phyloP scores from a whole-genome alignment of 2,888 invertebrate genomes.

The Corbicula japonica region DNA sequence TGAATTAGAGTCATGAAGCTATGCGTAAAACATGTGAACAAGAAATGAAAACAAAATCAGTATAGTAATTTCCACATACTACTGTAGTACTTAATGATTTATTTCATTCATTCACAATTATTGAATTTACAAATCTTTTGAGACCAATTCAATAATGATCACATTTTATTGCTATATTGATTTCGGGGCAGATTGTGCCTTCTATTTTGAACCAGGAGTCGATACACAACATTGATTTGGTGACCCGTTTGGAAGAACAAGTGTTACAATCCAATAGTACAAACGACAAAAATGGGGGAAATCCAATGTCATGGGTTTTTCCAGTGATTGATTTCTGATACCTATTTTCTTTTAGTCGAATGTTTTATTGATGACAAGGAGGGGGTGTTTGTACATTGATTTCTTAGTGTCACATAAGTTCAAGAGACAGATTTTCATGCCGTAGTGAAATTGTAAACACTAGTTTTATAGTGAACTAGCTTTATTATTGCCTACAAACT shows the following conservation, averaged over 20 bases:
- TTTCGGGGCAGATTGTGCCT: slow-evolving; percentile 34
- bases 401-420: slow-evolving; percentile 23
- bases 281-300: slow-evolving; percentile 14
- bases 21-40: too few species aligned
- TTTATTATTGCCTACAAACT: too few species aligned
- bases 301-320: slow-evolving; percentile 43
- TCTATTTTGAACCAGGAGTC: slow-evolving; percentile 48
- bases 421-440: too few species aligned
- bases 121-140: slow-evolving; percentile 66
- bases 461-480: too few species aligned
- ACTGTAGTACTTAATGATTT: too few species aligned
- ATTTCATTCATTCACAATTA: slow-evolving; percentile 63
- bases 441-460: too few species aligned
- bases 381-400: slow-evolving; percentile 34
- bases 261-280: slow-evolving; percentile 58
- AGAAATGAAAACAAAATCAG: too few species aligned
- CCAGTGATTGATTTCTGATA: slow-evolving; percentile 64
- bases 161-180: slow-evolving; percentile 57
- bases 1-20: too few species aligned
- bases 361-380: slow-evolving; percentile 33
- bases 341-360: slow-evolving; percentile 25
- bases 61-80: too few species aligned
- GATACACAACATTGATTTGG: slow-evolving; percentile 65
- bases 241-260: slow-evolving; percentile 55
- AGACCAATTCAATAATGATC: slow-evolving; percentile 53